Evolutionary conservation across 2,888 invertebrate genomes (phyloP).

Genomic region (Galeopsomyia nigrocyanea): DNA sequence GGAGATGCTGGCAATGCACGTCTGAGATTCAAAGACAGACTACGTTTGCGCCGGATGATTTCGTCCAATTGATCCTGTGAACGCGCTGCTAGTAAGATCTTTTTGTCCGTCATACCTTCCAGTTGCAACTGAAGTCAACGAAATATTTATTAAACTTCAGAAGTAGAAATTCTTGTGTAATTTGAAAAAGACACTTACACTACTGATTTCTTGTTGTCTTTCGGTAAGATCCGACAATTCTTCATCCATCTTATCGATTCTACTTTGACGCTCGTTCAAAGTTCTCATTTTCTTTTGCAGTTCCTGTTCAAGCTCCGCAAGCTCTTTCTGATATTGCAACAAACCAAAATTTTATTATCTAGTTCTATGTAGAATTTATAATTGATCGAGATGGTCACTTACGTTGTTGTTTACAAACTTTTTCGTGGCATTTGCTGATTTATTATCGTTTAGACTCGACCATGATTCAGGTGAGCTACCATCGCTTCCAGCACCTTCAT

Average conservation of each 20-base stretch:
- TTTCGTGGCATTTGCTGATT: slow-evolving; percentile 75
- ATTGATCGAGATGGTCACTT: slow-evolving; percentile 62
- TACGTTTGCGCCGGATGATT: slow-evolving; percentile 72
- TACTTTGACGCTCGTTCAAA: slow-evolving; percentile 75
- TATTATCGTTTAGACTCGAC: slow-evolving; percentile 71
- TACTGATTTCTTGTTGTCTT: slow-evolving; percentile 70
- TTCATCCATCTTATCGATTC: slow-evolving; percentile 79
- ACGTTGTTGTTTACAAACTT: slow-evolving; percentile 82
- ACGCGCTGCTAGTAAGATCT: slow-evolving; percentile 68
- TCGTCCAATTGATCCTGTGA: slow-evolving; percentile 71
- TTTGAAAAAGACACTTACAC: slow-evolving; percentile 52
- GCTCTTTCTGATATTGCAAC: slow-evolving; percentile 72
- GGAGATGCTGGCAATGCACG: slow-evolving; percentile 71
- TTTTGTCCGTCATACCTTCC: slow-evolving; percentile 64
- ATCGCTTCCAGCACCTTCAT: slow-evolving; percentile 62
- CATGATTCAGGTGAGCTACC: slow-evolving; percentile 64
- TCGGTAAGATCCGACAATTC: slow-evolving; percentile 78
- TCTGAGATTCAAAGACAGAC: slow-evolving; percentile 79
- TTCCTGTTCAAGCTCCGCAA: slow-evolving; percentile 79
- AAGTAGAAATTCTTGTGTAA: neutral
- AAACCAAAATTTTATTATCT: neutral
- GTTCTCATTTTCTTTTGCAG: slow-evolving; percentile 75
- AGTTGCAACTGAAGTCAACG: slow-evolving; percentile 56
- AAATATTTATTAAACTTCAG: neutral
- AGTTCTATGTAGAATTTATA: too few relatives aligned